A percentile compares a stretch with the other conserved stretches of the same genome.
Evolutionary conservation across 2,888 invertebrate species (phyloP).

Genomic region (Lepidocyrtoides sp.): DNA sequence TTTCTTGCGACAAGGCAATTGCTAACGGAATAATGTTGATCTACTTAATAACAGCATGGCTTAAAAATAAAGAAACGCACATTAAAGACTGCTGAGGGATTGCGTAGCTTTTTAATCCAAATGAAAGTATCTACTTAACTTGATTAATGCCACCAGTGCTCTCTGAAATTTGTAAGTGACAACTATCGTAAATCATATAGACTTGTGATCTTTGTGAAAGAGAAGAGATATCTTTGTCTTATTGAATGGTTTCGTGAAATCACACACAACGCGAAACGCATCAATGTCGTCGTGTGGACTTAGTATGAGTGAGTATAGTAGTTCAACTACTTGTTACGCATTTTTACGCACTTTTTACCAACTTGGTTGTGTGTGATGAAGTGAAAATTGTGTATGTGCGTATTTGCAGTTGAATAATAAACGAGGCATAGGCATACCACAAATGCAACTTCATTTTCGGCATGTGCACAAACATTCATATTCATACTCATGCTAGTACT

Average conservation of each 20-base stretch:
- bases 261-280: background rate
- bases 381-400: slow-evolving; percentile 46
- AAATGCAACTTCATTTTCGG: no score
- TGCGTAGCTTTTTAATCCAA: slow-evolving; percentile 45
- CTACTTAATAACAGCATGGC: background rate
- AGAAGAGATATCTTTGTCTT: background rate
- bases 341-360: slow-evolving; percentile 14
- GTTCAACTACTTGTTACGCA: slow-evolving; percentile 31
- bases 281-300: no score
- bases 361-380: slow-evolving; percentile 40
- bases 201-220: no score
- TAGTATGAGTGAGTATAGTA: no score
- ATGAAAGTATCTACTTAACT: slow-evolving; percentile 44
- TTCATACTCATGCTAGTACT: no score
- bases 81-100: slow-evolving; percentile 36
- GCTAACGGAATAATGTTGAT: slow-evolving; percentile 1
- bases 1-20: slow-evolving; percentile 28
- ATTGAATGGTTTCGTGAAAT: background rate
- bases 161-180: slow-evolving; percentile 1
- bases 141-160: background rate
- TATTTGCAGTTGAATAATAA: no score
- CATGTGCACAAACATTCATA: no score
- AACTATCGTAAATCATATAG: slow-evolving; percentile 30
- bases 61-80: slow-evolving; percentile 29
- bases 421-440: no score